These are phyloP conservation scores for Rhea americana DNA, from an alignment of 2,113 vertebrate genomes.

Conservation along the genomic window DNA sequence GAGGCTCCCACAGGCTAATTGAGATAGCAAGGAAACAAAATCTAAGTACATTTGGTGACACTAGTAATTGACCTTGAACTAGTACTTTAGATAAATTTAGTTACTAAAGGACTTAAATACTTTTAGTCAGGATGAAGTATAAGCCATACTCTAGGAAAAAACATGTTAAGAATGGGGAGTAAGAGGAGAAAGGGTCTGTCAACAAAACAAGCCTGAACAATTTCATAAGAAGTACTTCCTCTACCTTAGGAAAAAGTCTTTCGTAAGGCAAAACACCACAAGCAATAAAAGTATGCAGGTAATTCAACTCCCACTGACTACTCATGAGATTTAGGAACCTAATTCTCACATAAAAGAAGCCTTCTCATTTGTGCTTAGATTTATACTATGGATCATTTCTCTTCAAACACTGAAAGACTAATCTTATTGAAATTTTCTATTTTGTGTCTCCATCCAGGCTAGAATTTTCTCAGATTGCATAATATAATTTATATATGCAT, in stretches of 20 bases:
- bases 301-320: constrained; percentile 1
- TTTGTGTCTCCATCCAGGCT: not conserved
- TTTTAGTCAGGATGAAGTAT: not conserved
- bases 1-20: not conserved
- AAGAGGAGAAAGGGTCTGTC: not conserved
- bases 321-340: not conserved
- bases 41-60: not conserved
- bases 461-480: not conserved
- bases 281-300: not conserved
- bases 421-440: not conserved
- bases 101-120: not conserved
- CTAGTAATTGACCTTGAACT: not conserved
- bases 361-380: not conserved
- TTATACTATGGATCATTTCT: not conserved
- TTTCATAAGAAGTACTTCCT: not conserved
- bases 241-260: not conserved
- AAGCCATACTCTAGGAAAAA: not conserved
- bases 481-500: not conserved
- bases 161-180: rapidly evolving
- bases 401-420: not conserved
- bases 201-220: not conserved
- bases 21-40: not conserved
- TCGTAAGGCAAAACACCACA: not conserved
- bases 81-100: not conserved
- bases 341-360: not conserved